Evolutionary conservation across 2,888 invertebrate species (phyloP), one percentile per base, ranked within the genome.

Genomic region (Baccha elongata): DNA sequence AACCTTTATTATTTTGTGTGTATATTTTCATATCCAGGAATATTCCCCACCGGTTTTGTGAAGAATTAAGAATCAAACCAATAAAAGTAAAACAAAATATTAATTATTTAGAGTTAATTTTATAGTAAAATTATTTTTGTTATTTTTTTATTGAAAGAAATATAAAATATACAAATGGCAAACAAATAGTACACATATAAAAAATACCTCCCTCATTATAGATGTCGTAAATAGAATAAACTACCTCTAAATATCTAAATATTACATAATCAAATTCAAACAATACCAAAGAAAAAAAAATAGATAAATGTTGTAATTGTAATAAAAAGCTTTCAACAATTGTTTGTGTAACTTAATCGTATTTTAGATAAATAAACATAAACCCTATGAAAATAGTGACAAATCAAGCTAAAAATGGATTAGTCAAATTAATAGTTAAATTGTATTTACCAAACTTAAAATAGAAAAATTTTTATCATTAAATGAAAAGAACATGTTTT

Each of bases 21-120:
- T 78, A 83, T 35, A 78, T 83, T 78, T 83, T 83, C 78, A 83
- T 83, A 83, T 83, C 83, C 83, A 78, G 72, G 83, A 83, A 78
- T 68, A 78, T 83, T 50, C 83, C 81, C 83, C 83, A 83, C 83
- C 83, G 83, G 78, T 73, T 72, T 78, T 83, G 78, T 76, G 76
- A 81, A 75, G 60, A 60, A 50, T 15, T 5, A 40, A 60, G 32
- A 6, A 6, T 19, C 2, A 37, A 35, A 55, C n/a, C n/a, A n/a
- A n/a, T n/a, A n/a, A n/a, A n/a, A n/a, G n/a, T n/a, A n/a, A n/a
- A n/a, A n/a, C n/a, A n/a, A n/a, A n/a, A n/a, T n/a, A n/a, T n/a
- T n/a, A n/a, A n/a, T n/a, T n/a, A 13, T 40, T 1, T 40, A 4
- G 13, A 4, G 2, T 0, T 40, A 13, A 13, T 40, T 40, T 40